A percentile compares a stretch with the other conserved stretches of the same genome.
Conservation (phyloP, 2,797 vertebrate species). For the Crossoptilon crossoptilon region DNA sequence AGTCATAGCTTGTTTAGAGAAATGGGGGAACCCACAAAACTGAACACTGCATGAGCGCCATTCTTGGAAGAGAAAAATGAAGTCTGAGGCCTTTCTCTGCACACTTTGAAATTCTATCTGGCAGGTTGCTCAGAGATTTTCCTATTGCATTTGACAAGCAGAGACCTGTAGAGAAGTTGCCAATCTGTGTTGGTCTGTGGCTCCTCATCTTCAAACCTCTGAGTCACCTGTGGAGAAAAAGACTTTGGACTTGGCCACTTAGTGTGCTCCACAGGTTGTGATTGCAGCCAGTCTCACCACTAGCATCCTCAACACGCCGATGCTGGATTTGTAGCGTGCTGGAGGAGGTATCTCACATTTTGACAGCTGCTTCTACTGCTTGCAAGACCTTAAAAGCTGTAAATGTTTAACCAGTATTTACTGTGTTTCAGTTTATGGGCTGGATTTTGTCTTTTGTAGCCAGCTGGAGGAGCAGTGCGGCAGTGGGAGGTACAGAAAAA, state of each 20-base stretch:
- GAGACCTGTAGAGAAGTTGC: neutral
- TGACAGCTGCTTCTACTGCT: conserved; percentile 9
- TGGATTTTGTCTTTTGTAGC: conserved; percentile 10
- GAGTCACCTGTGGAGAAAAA: neutral
- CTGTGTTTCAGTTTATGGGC: neutral
- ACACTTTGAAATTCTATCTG: neutral
- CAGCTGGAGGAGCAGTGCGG: conserved; percentile 17
- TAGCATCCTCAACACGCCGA: neutral
- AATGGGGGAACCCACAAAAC: neutral
- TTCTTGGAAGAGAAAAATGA: accelerated
- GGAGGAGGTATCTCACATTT: neutral
- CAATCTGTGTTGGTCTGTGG: accelerated
- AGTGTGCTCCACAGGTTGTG: neutral
- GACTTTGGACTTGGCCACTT: neutral
- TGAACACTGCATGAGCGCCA: neutral
- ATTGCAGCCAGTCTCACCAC: neutral
- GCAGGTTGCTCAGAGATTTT: neutral
- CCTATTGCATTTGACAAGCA: accelerated
- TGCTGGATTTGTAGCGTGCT: accelerated
- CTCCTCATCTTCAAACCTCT: neutral
- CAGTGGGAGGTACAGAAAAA: conserved; percentile 14
- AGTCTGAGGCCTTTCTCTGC: neutral
- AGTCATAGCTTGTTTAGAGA: neutral
- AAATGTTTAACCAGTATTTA: conserved; percentile 54
- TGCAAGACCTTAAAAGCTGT: neutral